Evolutionary conservation across 2,113 vertebrate genomes (phyloP), one percentile per base, ranked within the genome.

Genomic region (Pelecanus crispus): DNA sequence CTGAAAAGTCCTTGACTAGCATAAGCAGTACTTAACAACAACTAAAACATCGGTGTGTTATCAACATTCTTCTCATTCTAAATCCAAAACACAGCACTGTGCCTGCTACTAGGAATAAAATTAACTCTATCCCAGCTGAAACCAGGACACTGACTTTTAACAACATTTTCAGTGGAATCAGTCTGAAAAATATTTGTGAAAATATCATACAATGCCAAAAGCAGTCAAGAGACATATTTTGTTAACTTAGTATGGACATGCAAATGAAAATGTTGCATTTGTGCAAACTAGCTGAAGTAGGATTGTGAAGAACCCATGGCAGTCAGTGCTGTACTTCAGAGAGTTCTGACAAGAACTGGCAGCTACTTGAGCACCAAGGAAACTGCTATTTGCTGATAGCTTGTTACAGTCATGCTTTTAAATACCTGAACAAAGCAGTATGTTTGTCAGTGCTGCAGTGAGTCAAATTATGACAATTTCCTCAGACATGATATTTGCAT

Each of bases 341-440:
- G 62, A 68, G 21, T 67, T 85, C 49, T 88, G 70, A 72, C 81
- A 82, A 72, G 61, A 91, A 70, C 81, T 75, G 89, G 52, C 86
- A 95, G 65, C 73, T 79, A 6, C 66, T 81, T 75, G 65, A 90
- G 66, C 90, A 49, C 0, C 0, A 47, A 59, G n/a, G 81, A 82
- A 73, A 68, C 70, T 91, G 74, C 36, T 90, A 7, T 90, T 93
- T 97, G 56, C 90, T 80, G 85, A 95, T 91, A 88, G 49, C 53
- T 94, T 93, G 78, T 96, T 82, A 72, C 58, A 90, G 53, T 73
- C 73, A 73, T 3, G 28, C 44, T 65, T 95, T 90, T 87, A 93
- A 96, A 96, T 70, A 91, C 44, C 62, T 82, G 84, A 96, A 95
- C 90, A 95, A 95, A 97, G 74, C 53, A 82, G 9, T 26, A 9